phyloP scores from a whole-genome alignment of 1,140 invertebrate genomes.

The Mycetomoellerius zeteki region DNA sequence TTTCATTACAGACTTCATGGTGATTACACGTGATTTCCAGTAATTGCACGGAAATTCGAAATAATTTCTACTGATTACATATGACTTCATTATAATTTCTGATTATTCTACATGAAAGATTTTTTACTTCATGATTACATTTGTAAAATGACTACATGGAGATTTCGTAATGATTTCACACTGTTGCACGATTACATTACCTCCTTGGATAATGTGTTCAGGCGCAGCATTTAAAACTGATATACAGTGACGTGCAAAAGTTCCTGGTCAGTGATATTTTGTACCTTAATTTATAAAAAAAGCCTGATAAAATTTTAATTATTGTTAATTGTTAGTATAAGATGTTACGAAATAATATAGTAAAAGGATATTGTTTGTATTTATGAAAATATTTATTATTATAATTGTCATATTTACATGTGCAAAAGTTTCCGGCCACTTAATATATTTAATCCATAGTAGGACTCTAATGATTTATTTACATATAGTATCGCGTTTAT shows the following conservation, averaged over 20 bases:
- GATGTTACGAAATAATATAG: slow-evolving; percentile 20
- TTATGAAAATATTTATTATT: slow-evolving; percentile 9
- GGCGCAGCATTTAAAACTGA: not conserved
- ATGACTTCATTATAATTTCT: too few species aligned
- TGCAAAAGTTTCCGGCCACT: slow-evolving; percentile 20
- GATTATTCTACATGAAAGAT: too few species aligned
- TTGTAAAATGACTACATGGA: too few species aligned
- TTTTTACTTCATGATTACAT: too few species aligned
- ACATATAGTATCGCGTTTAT: too few species aligned
- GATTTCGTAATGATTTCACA: too few species aligned
- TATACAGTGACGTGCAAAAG: not conserved
- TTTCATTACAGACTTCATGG: too few species aligned
- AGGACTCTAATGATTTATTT: not conserved
- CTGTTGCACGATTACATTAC: too few species aligned
- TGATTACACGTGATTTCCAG: too few species aligned
- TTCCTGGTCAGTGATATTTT: not conserved
- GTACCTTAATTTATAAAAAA: slow-evolving; percentile 2
- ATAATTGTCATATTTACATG: slow-evolving; percentile 23
- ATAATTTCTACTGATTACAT: too few species aligned
- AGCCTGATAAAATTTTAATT: not conserved
- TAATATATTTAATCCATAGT: not conserved
- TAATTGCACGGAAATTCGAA: too few species aligned
- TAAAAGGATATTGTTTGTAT: not conserved
- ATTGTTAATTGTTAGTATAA: not conserved
- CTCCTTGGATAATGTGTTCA: too few species aligned